phyloP scores from a whole-genome alignment of 2,113 vertebrate genomes.

The Anarrhichthys ocellatus region DNA sequence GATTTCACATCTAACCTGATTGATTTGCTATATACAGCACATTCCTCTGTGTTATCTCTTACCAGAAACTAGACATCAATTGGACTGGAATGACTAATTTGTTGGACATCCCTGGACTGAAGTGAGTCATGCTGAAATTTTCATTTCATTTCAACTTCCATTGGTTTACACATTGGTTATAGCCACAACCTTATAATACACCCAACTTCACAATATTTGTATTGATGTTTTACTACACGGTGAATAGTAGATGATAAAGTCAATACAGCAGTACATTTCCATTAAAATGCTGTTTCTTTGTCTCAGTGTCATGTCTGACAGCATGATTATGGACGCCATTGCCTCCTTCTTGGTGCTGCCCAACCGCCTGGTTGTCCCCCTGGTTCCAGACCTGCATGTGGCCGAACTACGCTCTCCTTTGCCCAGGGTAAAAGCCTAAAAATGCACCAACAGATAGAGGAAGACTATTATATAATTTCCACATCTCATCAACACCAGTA shows the following conservation, averaged over 20 bases:
- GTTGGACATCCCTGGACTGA: slow-evolving; percentile 93
- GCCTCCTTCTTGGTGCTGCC: slow-evolving; percentile 92
- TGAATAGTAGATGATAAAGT: background rate
- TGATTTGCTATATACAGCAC: slow-evolving; percentile 13
- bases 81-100: slow-evolving; percentile 96
- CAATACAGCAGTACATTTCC: background rate
- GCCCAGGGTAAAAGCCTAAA: slow-evolving; percentile 86
- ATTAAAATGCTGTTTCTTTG: slow-evolving; percentile 1
- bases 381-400: slow-evolving; percentile 87
- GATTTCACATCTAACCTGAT: slow-evolving; percentile 29
- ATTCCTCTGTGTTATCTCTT: slow-evolving; percentile 35
- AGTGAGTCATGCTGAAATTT: slow-evolving; percentile 81
- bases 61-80: slow-evolving; percentile 91
- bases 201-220: background rate
- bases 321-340: slow-evolving; percentile 96
- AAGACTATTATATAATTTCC: background rate
- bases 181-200: background rate
- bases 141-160: background rate
- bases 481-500: background rate
- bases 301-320: slow-evolving; percentile 89
- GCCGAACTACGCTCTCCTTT: slow-evolving; percentile 91
- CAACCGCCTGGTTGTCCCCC: slow-evolving; percentile 91
- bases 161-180: slow-evolving; percentile 5
- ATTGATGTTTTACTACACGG: background rate
- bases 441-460: slow-evolving; percentile 24